Evolutionary conservation across 2,113 vertebrate genomes (phyloP), one percentile per base, ranked within the genome.

Genomic region (Syrmaticus mikado): DNA sequence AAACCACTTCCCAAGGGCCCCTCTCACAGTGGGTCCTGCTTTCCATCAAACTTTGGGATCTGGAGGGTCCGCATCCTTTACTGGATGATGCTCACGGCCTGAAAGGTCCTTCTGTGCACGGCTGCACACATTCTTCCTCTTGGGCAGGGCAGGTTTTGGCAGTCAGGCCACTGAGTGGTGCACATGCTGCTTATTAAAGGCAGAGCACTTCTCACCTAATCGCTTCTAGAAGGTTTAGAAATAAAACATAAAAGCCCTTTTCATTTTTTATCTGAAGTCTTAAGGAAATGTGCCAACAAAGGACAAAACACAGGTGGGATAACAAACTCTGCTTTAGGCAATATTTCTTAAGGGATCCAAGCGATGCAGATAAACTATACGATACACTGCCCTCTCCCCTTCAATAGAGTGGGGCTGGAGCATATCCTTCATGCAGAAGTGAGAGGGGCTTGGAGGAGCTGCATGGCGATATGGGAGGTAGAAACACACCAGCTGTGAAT

Each of bases 331-430:
- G 48, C 0, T 78, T 62, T 34, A 24, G 16, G 50, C 52, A 57
- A 3, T 32, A 8, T 16, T 41, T 62, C 52, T 38, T 71, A 17
- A 53, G 0, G 13, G 46, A 52, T 16, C 60, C 65, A 36, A 62
- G 65, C 0, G 12, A 20, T 6, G 53, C 10, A 32, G 66, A 62
- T 9, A 34, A 5, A 1, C 36, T 10, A 0, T 0, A 7, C 9
- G 8, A 36, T 12, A 13, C 3, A 2, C 16, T 6, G 41, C n/a
- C 68, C 68, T 8, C 38, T 34, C 34, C 45, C 18, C 82, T 81
- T 30, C 76, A 7, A 46, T 4, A 24, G 6, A 43, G 72, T 0
- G 22, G 46, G 32, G 60, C 72, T 53, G 52, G 40, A 60, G 86
- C 65, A 4, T 5, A 17, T 24, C 65, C 80, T 76, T 24, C 52